A percentile compares a stretch with the other conserved stretches of the same genome.
Evolutionary conservation across 2,797 vertebrate species (phyloP).

Genomic region (Hapalemur alaotrensis): DNA sequence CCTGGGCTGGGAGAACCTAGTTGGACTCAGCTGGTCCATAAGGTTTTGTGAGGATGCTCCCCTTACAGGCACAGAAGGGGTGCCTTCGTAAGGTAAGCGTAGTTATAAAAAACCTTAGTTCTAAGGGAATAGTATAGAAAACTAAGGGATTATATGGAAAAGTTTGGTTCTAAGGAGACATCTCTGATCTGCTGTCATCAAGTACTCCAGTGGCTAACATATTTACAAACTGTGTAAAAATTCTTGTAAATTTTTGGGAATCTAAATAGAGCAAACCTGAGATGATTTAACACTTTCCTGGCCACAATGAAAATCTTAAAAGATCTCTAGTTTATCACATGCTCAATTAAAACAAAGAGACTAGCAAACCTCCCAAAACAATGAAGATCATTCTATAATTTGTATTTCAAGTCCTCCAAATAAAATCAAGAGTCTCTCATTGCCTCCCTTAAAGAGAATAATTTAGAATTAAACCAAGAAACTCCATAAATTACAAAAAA

Average conservation of each 20-base stretch:
- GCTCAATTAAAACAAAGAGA: background rate
- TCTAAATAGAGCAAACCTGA: background rate
- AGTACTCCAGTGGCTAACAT: background rate
- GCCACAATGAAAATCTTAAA: background rate
- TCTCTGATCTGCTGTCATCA: background rate
- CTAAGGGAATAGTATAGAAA: background rate
- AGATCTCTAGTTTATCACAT: background rate
- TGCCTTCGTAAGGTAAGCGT: background rate
- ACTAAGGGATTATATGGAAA: background rate
- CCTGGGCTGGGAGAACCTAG: background rate
- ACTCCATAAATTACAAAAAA: background rate
- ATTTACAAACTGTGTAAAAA: background rate
- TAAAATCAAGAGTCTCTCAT: background rate
- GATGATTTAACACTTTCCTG: background rate
- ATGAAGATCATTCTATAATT: background rate
- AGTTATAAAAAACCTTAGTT: background rate
- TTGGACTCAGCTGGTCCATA: background rate
- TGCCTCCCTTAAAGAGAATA: background rate
- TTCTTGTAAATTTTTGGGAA: background rate
- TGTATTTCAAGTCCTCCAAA: background rate
- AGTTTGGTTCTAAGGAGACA: background rate
- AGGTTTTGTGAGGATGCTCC: background rate
- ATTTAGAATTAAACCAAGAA: background rate
- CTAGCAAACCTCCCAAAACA: background rate
- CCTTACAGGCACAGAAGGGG: background rate